Evolutionary conservation across 2,113 vertebrate species (phyloP).

Genomic region (Plestiodon gilberti): DNA sequence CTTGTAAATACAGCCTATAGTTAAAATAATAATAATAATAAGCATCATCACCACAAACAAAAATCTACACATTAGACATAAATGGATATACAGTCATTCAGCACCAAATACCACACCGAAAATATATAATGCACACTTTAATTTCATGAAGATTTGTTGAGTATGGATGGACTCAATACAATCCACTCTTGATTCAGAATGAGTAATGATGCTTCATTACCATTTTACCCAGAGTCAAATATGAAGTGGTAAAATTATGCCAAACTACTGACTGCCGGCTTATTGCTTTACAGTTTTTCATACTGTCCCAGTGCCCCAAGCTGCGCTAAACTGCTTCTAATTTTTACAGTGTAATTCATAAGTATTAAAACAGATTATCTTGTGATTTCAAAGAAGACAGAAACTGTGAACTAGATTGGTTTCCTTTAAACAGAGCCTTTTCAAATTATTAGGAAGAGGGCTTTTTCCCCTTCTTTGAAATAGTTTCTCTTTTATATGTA

Average conservation of each 20-base stretch:
- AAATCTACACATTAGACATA: background rate
- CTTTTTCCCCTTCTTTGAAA: constrained; percentile 31
- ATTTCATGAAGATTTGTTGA: background rate
- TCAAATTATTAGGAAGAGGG: constrained; percentile 27
- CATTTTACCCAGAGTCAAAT: background rate
- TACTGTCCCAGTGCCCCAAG: constrained; percentile 23
- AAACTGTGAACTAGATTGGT: constrained; percentile 27
- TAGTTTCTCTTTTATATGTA: constrained; percentile 54
- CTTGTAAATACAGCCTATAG: background rate
- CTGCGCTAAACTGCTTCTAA: constrained; percentile 20
- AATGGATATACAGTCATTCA: background rate
- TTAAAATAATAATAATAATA: background rate
- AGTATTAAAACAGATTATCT: constrained; percentile 32
- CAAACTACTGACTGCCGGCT: background rate
- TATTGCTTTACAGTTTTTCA: background rate
- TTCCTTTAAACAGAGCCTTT: constrained; percentile 61
- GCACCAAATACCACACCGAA: background rate
- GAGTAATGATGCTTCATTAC: background rate
- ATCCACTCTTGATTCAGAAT: background rate
- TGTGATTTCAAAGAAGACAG: constrained; percentile 24
- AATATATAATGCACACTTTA: background rate
- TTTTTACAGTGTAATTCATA: constrained; percentile 24
- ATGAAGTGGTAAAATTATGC: constrained; percentile 18
- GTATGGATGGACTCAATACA: background rate
- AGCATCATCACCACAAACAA: background rate